phyloP scores from a whole-genome alignment of 2,113 vertebrate genomes.

The Xiphophorus hellerii region DNA sequence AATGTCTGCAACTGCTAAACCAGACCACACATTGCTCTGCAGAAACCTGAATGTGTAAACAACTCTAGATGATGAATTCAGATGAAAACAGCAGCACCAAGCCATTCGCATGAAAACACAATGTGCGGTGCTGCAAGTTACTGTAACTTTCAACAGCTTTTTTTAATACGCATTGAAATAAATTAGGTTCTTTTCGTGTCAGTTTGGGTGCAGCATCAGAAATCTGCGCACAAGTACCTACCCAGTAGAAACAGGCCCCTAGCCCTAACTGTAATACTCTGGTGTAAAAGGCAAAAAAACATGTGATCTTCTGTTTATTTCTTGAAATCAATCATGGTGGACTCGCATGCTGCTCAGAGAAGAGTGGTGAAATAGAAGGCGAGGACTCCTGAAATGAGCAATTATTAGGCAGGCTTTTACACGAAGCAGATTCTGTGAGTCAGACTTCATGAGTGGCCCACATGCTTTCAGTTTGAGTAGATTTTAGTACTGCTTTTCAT shows the following conservation, averaged over 20 bases:
- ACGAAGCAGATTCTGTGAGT: background rate
- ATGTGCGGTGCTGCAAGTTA: background rate
- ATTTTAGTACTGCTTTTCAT: background rate
- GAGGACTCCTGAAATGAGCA: background rate
- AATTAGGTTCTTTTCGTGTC: background rate
- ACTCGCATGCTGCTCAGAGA: background rate
- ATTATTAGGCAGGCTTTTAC: background rate
- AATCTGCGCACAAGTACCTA: background rate
- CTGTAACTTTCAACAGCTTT: background rate
- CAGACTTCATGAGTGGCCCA: background rate
- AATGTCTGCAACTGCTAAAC: slow-evolving; percentile 45
- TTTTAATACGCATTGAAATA: background rate
- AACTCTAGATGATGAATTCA: slow-evolving; percentile 29
- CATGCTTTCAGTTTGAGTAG: background rate
- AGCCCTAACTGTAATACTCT: background rate
- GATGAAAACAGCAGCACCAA: slow-evolving; percentile 12
- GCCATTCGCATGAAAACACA: slow-evolving; percentile 1
- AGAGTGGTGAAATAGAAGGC: background rate
- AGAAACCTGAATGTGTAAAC: slow-evolving; percentile 41
- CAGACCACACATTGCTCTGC: slow-evolving; percentile 39
- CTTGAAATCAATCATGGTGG: background rate
- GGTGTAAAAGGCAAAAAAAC: background rate
- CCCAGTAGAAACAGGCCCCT: background rate
- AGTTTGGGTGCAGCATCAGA: background rate
- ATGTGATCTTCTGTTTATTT: background rate